Conservation (phyloP, 2,113 vertebrate species). For the Geothlypis trichas region DNA sequence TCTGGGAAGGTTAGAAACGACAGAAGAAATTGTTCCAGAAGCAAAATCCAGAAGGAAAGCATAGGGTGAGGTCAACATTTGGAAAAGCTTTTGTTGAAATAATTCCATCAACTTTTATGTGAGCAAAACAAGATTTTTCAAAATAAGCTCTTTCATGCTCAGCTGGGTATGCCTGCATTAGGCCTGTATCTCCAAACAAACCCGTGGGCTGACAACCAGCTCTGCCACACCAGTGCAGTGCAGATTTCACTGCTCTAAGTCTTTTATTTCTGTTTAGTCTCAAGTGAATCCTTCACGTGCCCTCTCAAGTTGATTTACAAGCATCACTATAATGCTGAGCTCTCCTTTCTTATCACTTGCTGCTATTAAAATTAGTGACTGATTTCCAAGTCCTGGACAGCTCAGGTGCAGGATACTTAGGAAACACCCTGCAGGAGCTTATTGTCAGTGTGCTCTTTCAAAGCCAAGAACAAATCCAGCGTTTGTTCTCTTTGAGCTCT, state of each 20-base stretch:
- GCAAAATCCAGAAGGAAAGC: background rate
- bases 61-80: background rate
- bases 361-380: background rate
- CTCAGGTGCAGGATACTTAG: background rate
- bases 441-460: background rate
- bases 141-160: background rate
- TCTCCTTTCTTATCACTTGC: constrained; percentile 3
- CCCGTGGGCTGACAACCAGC: background rate
- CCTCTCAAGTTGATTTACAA: constrained; percentile 44
- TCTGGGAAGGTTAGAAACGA: background rate
- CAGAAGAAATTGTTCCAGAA: background rate
- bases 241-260: background rate
- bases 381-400: background rate
- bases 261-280: constrained; percentile 56
- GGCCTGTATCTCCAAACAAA: background rate
- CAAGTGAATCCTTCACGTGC: constrained; percentile 36
- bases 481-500: background rate
- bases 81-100: background rate
- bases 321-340: background rate
- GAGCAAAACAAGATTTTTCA: background rate
- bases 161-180: background rate
- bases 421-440: background rate
- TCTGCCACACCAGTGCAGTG: background rate
- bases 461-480: background rate
- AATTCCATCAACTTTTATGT: background rate